These are phyloP conservation scores for Arion vulgaris DNA, from an alignment of 1,140 invertebrate genomes.

Conservation along the genomic window DNA sequence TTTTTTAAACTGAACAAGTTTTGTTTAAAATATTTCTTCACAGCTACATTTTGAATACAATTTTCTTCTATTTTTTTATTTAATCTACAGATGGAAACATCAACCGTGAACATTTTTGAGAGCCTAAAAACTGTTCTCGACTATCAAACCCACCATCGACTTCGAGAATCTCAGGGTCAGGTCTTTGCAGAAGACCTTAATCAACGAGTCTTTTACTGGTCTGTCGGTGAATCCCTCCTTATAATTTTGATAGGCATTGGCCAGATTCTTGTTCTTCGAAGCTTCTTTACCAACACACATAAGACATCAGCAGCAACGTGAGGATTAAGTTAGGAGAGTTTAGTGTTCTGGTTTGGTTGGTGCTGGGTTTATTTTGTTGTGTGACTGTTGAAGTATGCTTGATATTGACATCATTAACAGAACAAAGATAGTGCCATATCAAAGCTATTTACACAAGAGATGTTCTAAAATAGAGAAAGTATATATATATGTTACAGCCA, in stretches of 20 bases:
- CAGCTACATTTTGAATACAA: no score
- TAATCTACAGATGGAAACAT: conserved; percentile 88
- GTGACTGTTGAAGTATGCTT: not conserved
- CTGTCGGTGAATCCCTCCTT: conserved; percentile 88
- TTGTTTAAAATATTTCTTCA: no score
- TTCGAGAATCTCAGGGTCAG: conserved; percentile 91
- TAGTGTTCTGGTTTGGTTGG: not conserved
- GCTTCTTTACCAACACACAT: conserved; percentile 57
- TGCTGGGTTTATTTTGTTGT: not conserved
- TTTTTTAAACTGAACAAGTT: no score
- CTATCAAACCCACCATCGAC: conserved; percentile 95
- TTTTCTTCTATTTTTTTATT: not conserved
- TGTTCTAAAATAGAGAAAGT: no score
- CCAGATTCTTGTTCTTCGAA: conserved; percentile 87
- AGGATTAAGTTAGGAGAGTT: conserved; percentile 4
- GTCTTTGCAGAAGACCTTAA: conserved; percentile 97
- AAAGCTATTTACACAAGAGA: no score
- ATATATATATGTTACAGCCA: no score
- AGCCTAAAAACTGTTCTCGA: conserved; percentile 90
- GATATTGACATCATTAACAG: not conserved
- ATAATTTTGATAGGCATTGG: conserved; percentile 88
- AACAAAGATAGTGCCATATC: not conserved
- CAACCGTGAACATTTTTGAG: conserved; percentile 90
- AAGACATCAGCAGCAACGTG: conserved; percentile 45
- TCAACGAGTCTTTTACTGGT: conserved; percentile 94